A percentile compares a stretch with the other conserved stretches of the same genome.
phyloP scores from a whole-genome alignment of 2,888 invertebrate species.

The Athalia rosae region DNA sequence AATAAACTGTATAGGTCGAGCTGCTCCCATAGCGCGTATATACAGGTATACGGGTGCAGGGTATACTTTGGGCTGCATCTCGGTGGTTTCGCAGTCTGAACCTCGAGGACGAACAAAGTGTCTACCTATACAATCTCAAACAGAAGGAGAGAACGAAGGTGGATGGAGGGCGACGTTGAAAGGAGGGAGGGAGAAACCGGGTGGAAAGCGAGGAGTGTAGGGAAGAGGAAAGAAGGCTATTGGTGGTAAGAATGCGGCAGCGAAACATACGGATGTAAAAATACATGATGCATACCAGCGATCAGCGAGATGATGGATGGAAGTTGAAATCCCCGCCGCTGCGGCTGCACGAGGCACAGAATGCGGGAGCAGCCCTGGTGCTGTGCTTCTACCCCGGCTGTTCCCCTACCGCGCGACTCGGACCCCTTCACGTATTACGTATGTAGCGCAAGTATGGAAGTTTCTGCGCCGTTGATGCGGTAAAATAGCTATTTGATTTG shows the following conservation, averaged over 20 bases:
- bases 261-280: conserved; percentile 45
- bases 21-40: conserved; percentile 12
- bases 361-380: too few relatives aligned
- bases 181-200: conserved; percentile 27
- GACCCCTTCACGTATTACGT: too few relatives aligned
- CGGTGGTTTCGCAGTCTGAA: neutral
- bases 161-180: neutral
- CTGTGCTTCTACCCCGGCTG: too few relatives aligned
- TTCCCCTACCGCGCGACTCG: too few relatives aligned
- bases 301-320: conserved; percentile 35
- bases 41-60: neutral
- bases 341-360: neutral
- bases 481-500: too few relatives aligned
- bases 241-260: conserved; percentile 38
- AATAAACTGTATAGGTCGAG: conserved; percentile 21
- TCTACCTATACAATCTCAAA: too few relatives aligned
- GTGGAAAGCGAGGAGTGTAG: conserved; percentile 18
- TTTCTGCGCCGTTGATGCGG: too few relatives aligned
- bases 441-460: too few relatives aligned
- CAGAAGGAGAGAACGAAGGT: neutral
- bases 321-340: conserved; percentile 14
- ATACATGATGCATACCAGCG: conserved; percentile 41
- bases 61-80: too few relatives aligned
- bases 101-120: conserved; percentile 7
- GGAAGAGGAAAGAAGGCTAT: neutral